Base-by-base conservation (phyloP, 2,113 vertebrate genomes). In the Calcarius ornatus region DNA sequence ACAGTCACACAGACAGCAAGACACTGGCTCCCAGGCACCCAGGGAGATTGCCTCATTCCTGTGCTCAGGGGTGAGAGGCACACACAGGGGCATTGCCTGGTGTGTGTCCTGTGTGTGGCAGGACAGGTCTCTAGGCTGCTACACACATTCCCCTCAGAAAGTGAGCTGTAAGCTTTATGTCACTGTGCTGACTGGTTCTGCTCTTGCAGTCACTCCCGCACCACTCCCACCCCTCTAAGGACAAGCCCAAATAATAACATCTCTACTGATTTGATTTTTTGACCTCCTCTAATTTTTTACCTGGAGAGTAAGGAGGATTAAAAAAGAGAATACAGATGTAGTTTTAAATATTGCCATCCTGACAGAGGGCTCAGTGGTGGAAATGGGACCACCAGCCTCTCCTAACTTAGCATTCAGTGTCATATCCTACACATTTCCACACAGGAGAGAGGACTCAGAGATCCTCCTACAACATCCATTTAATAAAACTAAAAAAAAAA, bases 1-100 rank as follows among this genome's bases (percentile, higher is more conserved):
- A 54, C 1, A 0, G 70, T 43, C 24, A 47, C 11, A 30, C 2
- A 2, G 0, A 16, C 6, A 59, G 33, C 0, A 2, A 64, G 30
- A n/a, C 5, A 7, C 10, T 0, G 0, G 25, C 37, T 51, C n/a
- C n/a, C 50, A 43, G 50, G 15, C 7, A 38, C 4, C 20, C 31
- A 13, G 23, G 17, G 42, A 61, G 0, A 18, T 6, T 61, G 33
- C 31, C 30, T 38, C 23, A 21, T 43, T 42, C 24, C 18, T 31
- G 13, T 9, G 11, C 22, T 11, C 10, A 2, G 11, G 14, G 12
- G 17, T 12, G 28, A 79, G 18, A 38, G 38, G 24, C 9, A 53
- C 12, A 38, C 23, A 14, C 37, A 42, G 9, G 12, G 4, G 1
- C 5, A 7, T 28, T 50, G 33, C 22, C n/a, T 57, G 11, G 3